phyloP scores from a whole-genome alignment of 2,888 invertebrate genomes.

The Caenorhabditis macrosperma region DNA sequence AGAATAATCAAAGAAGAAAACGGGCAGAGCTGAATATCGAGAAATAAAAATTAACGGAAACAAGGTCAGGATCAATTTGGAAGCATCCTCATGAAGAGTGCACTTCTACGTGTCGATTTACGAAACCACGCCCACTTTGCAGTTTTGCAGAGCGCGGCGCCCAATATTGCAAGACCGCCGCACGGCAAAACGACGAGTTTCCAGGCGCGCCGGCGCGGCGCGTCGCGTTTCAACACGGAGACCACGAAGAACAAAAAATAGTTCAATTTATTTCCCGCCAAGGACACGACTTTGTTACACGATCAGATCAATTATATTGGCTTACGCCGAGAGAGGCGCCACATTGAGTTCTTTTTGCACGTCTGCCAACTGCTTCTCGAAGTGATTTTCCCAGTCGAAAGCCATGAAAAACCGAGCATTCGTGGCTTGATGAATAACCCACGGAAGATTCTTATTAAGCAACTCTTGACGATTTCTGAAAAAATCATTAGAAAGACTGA shows the following conservation, averaged over 20 bases:
- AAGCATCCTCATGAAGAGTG: not conserved
- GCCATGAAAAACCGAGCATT: conserved; percentile 72
- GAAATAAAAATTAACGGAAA: not conserved
- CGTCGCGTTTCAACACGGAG: no score
- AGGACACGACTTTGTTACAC: not conserved
- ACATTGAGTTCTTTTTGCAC: conserved; percentile 68
- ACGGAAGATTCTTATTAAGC: conserved; percentile 71
- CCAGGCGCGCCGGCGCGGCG: no score
- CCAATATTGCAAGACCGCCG: conserved; percentile 14
- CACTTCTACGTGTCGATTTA: conserved; percentile 55
- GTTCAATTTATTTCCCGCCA: not conserved
- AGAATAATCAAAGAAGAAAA: not conserved
- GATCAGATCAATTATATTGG: not conserved
- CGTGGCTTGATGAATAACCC: conserved; percentile 73
- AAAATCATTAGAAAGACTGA: not conserved
- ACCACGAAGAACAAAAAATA: not conserved
- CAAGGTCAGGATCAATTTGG: not conserved
- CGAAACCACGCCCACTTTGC: conserved; percentile 49
- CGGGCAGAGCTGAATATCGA: not conserved
- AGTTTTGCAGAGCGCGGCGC: conserved; percentile 47
- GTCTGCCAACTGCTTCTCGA: conserved; percentile 66
- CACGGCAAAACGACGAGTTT: not conserved
- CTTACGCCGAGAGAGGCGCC: conserved; percentile 3
- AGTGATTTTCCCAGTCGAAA: conserved; percentile 77
- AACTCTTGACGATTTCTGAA: conserved; percentile 73